Percentiles rank a stretch among this genome's conserved stretches.
phyloP scores from a whole-genome alignment of 2,888 invertebrate species.

The Nemotelus pantherinus region DNA sequence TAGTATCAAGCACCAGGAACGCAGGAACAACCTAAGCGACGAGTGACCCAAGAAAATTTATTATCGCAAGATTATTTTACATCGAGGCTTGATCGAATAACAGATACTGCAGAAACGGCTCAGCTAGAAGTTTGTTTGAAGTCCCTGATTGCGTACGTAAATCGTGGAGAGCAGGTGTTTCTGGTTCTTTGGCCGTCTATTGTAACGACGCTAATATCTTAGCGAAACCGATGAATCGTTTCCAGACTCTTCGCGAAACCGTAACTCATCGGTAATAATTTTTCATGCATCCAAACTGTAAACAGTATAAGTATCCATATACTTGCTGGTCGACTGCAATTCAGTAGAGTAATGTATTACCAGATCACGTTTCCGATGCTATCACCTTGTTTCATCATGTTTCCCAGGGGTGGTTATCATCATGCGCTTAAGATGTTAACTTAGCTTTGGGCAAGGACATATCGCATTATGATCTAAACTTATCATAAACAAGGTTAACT shows the following conservation, averaged over 20 bases:
- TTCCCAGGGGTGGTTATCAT: no score
- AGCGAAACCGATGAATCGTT: not conserved
- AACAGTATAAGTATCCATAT: no score
- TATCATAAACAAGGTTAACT: no score
- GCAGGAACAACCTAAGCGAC: no score
- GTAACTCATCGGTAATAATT: constrained; percentile 26
- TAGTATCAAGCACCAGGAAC: no score
- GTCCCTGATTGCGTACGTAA: not conserved
- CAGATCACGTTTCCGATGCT: no score
- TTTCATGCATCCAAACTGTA: not conserved
- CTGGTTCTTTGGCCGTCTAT: not conserved
- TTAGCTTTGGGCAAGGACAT: no score
- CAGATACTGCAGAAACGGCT: not conserved
- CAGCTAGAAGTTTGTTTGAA: not conserved
- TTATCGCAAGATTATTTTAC: constrained; percentile 16
- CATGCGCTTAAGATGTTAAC: no score
- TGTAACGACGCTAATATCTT: not conserved
- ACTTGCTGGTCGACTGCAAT: no score
- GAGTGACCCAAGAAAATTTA: constrained; percentile 24
- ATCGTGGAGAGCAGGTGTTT: constrained; percentile 18
- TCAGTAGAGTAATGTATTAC: no score
- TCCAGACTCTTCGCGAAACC: constrained; percentile 2
- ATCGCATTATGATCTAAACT: no score
- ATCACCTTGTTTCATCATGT: no score
- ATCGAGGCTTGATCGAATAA: constrained; percentile 13